Evolutionary conservation across 2,797 vertebrate species (phyloP), one percentile per base, ranked within the genome.

Genomic region (Pangasius macronema): DNA sequence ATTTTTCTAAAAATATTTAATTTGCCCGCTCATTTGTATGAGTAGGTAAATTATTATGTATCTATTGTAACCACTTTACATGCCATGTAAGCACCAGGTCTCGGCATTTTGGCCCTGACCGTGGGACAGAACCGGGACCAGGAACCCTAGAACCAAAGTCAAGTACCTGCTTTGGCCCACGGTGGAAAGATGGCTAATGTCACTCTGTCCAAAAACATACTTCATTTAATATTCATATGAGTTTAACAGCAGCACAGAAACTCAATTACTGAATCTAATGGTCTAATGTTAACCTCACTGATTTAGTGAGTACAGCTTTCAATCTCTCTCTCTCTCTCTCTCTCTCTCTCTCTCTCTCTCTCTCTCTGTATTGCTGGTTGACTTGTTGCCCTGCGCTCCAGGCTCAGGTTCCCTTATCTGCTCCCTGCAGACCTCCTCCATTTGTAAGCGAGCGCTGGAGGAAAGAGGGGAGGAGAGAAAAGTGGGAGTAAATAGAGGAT

Each of bases 371-470:
- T 76, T 93, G 92, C 92, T 92, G 91, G 91, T 91, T 93, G 94
- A 94, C 93, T 94, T 83, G 90, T 90, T 93, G 94, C 94, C 94
- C 93, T 93, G 91, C 87, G 93, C 93, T 94, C 93, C 93, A 93
- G 94, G 94, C 93, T 93, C 92, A 93, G 91, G 92, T 92, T 90
- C 88, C 90, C 94, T 96, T 96, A 95, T 96, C 94, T 95, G 91
- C 94, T 91, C 92, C 86, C 80, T 87, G 87, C 95, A 96, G 94
- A 94, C 94, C 93, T 94, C 94, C 93, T 94, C 95, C 93, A 95
- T 95, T 95, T 95, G 94, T 94, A 95, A 95, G 94, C 91, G 88
- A 93, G 92, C 91, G 80, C 86, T 88, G 92, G 87, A 90, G 86
- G 82, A 85, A 72, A 86, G 57, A 83, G 67, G 75, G 82, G 36